phyloP scores from a whole-genome alignment of 1,140 invertebrate genomes.

The Caenorhabditis elegans region WBcel235 BX284605.5:8111501-8112000 shows the following conservation, averaged over 20 bases:
- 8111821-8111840: conserved; percentile 93
- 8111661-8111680: conserved; percentile 60
- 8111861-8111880: conserved; percentile 98
- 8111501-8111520: too few relatives aligned
- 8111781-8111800: conserved; percentile 92
- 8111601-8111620: conserved; percentile 99
- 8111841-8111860: conserved; percentile 95
- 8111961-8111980: conserved; percentile 71
- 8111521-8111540: neutral
- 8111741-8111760: conserved; percentile 87
- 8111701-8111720: conserved; percentile 96
- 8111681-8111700: conserved; percentile 74
- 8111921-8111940: neutral
- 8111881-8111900: conserved; percentile 85
- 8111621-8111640: conserved; percentile 85
- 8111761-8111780: conserved; percentile 96
- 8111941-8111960: conserved; percentile 58
- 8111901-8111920: neutral
- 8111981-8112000: conserved; percentile 70
- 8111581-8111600: conserved; percentile 96
- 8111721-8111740: conserved; percentile 91
- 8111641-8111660: conserved; percentile 77
- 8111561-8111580: conserved; percentile 99
- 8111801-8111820: conserved; percentile 92
- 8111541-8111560: conserved; percentile 73